Base-by-base conservation (phyloP, 2,888 invertebrate genomes). In the Asteroscopus sphinx region DNA sequence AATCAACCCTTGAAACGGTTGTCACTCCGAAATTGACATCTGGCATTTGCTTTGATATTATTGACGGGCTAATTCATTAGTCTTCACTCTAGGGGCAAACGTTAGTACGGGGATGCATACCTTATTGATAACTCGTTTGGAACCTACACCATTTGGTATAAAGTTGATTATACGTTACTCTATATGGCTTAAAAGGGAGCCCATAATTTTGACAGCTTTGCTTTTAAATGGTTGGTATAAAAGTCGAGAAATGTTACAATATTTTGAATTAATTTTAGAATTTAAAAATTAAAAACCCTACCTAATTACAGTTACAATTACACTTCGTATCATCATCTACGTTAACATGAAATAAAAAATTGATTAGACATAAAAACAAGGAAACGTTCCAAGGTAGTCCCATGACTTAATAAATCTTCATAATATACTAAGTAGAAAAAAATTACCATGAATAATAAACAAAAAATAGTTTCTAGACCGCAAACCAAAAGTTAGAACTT, bases 61-160 rank as follows among this genome's bases (percentile, higher is more conserved):
- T 88, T 89, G 89, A 90, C 85, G 81, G 83, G 82, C 79, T 90
- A 89, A 90, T 90, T 90, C 86, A 89, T 89, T 87, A 84, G 82
- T 78, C 75, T 72, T 76, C 73, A 73, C 81, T 61, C 47, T 75
- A 73, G 80, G 83, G 80, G 80, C 72, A 54, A 74, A 74, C 64
- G 44, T 55, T 61, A 61, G 54, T 63, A 58, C 51, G 47, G 39
- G 46, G 41, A 49, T 57, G 55, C 39, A 49, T 57, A 26, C 45
- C 11, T 48, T 44, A 39, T 36, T 39, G 5, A n/a, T 40, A 17
- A 16, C 40, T 15, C 7, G 5, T 8, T 59, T 39, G 36, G 17
- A 65, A 48, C 21, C 35, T 63, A 15, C 3, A 0, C 0, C 0
- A 0, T 4, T 45, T 12, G 0, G 0, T 5, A 16, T 59, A 62